Evolutionary conservation across 2,888 invertebrate species (phyloP), one percentile per base, ranked within the genome.

Genomic region (Amphipyra berbera): DNA sequence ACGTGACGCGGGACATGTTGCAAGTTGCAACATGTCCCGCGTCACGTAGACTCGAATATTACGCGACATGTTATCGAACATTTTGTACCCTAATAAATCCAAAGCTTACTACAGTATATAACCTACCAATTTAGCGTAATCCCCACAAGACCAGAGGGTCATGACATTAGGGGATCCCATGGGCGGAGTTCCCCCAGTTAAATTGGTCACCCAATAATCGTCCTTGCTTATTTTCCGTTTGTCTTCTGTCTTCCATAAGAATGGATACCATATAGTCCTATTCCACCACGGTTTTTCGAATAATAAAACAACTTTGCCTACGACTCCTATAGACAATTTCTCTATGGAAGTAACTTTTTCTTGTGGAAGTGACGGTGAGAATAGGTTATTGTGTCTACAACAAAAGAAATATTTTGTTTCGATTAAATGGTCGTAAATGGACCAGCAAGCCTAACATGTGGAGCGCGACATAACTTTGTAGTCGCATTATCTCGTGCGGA

Each of bases 201-300:
- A 78, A 21, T 69, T 79, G 0, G 85, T 82, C 0, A 75, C 64
- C 90, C 90, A 90, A 6, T 40, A 52, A 13, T 88, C 86, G 0
- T 84, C 82, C 1, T 63, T 57, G 0, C 49, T 35, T 0, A 88
- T 52, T 0, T 10, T 61, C 21, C 40, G 47, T 41, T 57, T 79
- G 40, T 89, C 88, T 13, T 78, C 83, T 0, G 58, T 58, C 9
- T 50, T 81, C 90, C 90, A 91, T 0, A 90, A 2, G 14, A 89
- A 88, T 91, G 91, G 9, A 4, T 0, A 45, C 56, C 41, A 62
- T 0, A 2, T 9, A 5, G 9, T 6, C 0, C n/a, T 13, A 1
- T n/a, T 6, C 96, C 97, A 97, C 96, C 97, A 97, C 1, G 90
- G 90, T 0, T 91, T 78, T 0, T 96, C 93, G 85, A 97, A 98